A percentile compares a stretch with the other conserved stretches of the same genome.
phyloP scores from a whole-genome alignment of 2,888 invertebrate species.

The Sipha maydis region DNA sequence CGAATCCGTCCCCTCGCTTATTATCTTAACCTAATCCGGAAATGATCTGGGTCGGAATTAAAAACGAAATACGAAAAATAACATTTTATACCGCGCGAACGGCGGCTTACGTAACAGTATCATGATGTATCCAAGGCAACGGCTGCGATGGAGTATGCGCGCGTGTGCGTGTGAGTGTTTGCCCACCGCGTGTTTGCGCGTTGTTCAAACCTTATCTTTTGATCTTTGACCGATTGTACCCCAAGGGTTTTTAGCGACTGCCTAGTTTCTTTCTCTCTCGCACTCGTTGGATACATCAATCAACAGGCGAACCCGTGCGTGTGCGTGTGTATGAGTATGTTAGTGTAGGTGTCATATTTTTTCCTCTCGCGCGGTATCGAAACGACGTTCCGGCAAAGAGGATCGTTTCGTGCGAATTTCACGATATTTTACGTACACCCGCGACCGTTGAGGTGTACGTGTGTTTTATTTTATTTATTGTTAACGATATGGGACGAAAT shows the following conservation, averaged over 20 bases:
- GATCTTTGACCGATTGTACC: constrained; percentile 26
- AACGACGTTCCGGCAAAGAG: neutral
- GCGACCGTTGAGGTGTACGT: no score
- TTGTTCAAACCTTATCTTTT: constrained; percentile 11
- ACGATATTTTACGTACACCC: no score
- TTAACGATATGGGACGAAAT: no score
- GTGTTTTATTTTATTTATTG: no score
- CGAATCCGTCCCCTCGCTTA: neutral
- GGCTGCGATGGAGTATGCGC: neutral
- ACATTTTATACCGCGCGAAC: neutral
- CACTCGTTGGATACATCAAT: constrained; percentile 6
- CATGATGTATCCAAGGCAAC: constrained; percentile 40
- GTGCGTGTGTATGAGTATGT: neutral
- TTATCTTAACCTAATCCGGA: neutral
- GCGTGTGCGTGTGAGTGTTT: neutral
- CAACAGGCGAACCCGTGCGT: neutral
- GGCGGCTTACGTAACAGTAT: neutral
- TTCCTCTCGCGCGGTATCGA: neutral
- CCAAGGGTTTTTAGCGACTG: constrained; percentile 2
- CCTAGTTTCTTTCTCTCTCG: neutral
- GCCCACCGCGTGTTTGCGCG: neutral
- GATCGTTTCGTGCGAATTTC: no score
- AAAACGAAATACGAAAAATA: constrained; percentile 38
- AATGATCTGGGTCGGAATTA: constrained; percentile 22
- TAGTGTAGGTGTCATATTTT: neutral